phyloP scores from a whole-genome alignment of 2,797 vertebrate genomes.

The Channallabes apus region DNA sequence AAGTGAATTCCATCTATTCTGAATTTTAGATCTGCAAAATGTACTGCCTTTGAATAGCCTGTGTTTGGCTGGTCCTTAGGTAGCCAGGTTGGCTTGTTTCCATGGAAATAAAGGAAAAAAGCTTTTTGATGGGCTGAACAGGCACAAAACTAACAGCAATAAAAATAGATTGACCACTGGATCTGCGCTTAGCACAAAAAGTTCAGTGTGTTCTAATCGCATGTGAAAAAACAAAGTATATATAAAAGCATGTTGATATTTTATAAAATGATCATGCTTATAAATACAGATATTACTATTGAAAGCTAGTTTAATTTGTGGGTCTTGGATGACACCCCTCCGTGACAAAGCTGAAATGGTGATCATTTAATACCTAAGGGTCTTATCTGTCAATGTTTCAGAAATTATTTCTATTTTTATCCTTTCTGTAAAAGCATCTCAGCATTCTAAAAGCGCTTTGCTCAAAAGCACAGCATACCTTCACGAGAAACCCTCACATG shows the following conservation, averaged over 20 bases:
- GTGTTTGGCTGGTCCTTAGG: constrained; percentile 8
- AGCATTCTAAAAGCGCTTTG: constrained; percentile 23
- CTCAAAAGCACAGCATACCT: background rate
- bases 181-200: background rate
- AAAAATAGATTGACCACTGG: constrained; percentile 32
- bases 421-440: constrained; percentile 35
- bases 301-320: background rate
- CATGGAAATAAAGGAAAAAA: constrained; percentile 37
- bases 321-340: constrained; percentile 31
- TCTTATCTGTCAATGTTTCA: constrained; percentile 45
- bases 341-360: constrained; percentile 39
- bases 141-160: constrained; percentile 28
- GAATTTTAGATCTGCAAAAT: constrained; percentile 16
- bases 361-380: constrained; percentile 37
- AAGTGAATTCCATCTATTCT: constrained; percentile 6
- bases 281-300: constrained; percentile 6
- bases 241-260: background rate
- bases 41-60: constrained; percentile 14
- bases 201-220: constrained; percentile 12
- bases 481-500: constrained; percentile 35
- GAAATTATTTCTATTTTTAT: constrained; percentile 43
- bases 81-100: constrained; percentile 41
- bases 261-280: background rate
- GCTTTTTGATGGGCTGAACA: constrained; percentile 27
- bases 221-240: constrained; percentile 7